phyloP scores from a whole-genome alignment of 2,888 invertebrate species.

The Troides oblongomaculatus region DNA sequence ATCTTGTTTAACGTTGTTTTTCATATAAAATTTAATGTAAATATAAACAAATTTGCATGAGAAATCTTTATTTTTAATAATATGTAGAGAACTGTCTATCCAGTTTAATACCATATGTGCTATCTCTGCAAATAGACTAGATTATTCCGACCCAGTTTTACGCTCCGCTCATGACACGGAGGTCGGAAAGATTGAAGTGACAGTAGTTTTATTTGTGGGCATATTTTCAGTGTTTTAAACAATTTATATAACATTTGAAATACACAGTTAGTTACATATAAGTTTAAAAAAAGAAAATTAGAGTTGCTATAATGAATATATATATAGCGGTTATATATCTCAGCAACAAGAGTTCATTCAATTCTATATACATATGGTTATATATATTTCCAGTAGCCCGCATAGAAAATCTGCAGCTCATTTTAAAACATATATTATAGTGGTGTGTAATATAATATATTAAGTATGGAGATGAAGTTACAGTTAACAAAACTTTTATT shows the following conservation, averaged over 20 bases:
- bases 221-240: conserved; percentile 5
- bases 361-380: too few relatives aligned
- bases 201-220: conserved; percentile 15
- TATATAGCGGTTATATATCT: too few relatives aligned
- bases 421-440: too few relatives aligned
- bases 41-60: neutral
- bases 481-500: too few relatives aligned
- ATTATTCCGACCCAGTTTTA: conserved; percentile 60
- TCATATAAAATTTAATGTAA: neutral
- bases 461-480: too few relatives aligned
- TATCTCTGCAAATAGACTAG: conserved; percentile 52
- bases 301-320: too few relatives aligned
- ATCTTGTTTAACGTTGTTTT: too few relatives aligned
- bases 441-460: too few relatives aligned
- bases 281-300: neutral
- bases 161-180: conserved; percentile 32
- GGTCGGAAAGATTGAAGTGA: conserved; percentile 26
- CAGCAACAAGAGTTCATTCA: too few relatives aligned
- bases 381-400: too few relatives aligned
- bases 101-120: conserved; percentile 44
- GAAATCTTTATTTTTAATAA: neutral
- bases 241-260: conserved; percentile 1
- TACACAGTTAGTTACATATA: neutral
- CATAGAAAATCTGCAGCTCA: too few relatives aligned
- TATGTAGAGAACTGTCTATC: conserved; percentile 20